Conservation (phyloP, 2,113 vertebrate genomes). For the Pseudorhombus dupliciocellatus region DNA sequence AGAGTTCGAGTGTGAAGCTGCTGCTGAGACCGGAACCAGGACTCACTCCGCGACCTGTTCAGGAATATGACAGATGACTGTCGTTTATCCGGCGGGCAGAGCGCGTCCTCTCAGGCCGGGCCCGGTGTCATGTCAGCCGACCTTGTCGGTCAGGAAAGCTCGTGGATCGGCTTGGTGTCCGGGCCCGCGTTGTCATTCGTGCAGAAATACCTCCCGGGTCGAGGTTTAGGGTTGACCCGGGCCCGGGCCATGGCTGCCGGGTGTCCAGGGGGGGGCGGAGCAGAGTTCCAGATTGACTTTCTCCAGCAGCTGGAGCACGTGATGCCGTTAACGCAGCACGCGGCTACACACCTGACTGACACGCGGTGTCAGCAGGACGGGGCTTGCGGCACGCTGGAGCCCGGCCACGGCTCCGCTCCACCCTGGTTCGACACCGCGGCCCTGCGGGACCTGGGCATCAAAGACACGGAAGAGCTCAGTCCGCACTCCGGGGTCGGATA, state of each 20-base stretch:
- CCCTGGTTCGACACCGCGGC: constrained; percentile 62
- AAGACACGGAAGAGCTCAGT: constrained; percentile 1
- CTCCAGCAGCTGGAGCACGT: constrained; percentile 56
- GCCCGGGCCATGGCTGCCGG: not conserved
- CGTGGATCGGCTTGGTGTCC: constrained; percentile 78
- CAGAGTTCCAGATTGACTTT: constrained; percentile 43
- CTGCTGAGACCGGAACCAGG: not conserved
- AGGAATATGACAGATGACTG: constrained; percentile 53
- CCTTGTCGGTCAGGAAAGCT: constrained; percentile 61
- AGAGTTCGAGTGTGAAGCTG: not conserved
- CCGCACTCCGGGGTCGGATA: constrained; percentile 26
- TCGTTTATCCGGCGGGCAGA: constrained; percentile 35
- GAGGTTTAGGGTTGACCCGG: too few species aligned
- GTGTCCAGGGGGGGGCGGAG: not conserved
- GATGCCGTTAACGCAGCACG: constrained; percentile 33
- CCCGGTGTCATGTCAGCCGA: constrained; percentile 29
- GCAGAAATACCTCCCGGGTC: constrained; percentile 65
- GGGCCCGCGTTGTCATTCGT: constrained; percentile 75
- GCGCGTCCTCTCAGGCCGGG: constrained; percentile 23
- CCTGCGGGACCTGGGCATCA: constrained; percentile 64
- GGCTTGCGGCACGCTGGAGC: constrained; percentile 9
- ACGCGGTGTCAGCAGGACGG: constrained; percentile 48
- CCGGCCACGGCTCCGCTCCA: not conserved
- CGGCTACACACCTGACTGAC: constrained; percentile 31
- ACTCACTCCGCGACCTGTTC: constrained; percentile 56